Percentiles rank a stretch among this genome's conserved stretches.
These are phyloP conservation scores for Vanacampus margaritifer DNA, from an alignment of 2,113 vertebrate species.

Conservation along the genomic window DNA sequence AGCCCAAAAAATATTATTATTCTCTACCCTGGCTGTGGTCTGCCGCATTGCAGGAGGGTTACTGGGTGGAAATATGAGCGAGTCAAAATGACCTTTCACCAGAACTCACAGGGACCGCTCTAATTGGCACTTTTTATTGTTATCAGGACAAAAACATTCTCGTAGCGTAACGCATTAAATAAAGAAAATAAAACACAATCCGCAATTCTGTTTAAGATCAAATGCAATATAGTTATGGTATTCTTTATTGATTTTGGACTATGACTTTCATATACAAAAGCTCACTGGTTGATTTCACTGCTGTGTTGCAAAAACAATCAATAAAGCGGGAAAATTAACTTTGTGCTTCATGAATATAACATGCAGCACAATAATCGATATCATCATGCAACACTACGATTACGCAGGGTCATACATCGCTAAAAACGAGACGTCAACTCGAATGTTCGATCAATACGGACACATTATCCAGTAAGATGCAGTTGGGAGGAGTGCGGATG, in stretches of 20 bases:
- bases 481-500: slow-evolving; percentile 13
- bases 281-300: slow-evolving; percentile 36
- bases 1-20: slow-evolving; percentile 39
- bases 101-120: slow-evolving; percentile 37
- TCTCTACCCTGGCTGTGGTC: slow-evolving; percentile 25
- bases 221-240: slow-evolving; percentile 43
- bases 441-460: slow-evolving; percentile 51
- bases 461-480: slow-evolving; percentile 49
- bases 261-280: slow-evolving; percentile 51
- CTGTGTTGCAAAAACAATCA: slow-evolving; percentile 50
- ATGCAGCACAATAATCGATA: slow-evolving; percentile 51
- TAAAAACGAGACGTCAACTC: slow-evolving; percentile 27
- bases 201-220: slow-evolving; percentile 38
- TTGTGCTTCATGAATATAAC: slow-evolving; percentile 52
- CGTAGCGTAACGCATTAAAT: slow-evolving; percentile 15
- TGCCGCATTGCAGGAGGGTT: slow-evolving; percentile 35
- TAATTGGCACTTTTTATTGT: slow-evolving; percentile 66
- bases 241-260: slow-evolving; percentile 37
- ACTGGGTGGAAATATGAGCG: slow-evolving; percentile 54
- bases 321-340: slow-evolving; percentile 50
- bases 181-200: slow-evolving; percentile 11
- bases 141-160: slow-evolving; percentile 37
- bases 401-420: slow-evolving; percentile 58
- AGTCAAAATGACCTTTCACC: slow-evolving; percentile 65
- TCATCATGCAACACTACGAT: slow-evolving; percentile 50